Percentiles rank a stretch among this genome's conserved stretches.
Evolutionary conservation across 1,140 invertebrate species (phyloP).

Genomic region (Euura saliciscinereae): DNA sequence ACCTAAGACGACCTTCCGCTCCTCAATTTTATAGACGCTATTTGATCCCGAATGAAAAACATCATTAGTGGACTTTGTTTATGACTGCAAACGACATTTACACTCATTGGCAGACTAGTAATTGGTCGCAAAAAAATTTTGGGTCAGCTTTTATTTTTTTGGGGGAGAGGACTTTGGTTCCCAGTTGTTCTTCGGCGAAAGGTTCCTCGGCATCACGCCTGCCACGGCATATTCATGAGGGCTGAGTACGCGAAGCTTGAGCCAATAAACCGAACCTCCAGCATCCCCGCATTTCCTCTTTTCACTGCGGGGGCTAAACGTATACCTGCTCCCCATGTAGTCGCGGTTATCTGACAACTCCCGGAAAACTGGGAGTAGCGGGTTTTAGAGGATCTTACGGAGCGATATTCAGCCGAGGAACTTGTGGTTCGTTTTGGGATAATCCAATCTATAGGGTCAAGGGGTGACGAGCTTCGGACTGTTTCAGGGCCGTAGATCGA

Average conservation of each 20-base stretch:
- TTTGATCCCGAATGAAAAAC: too few species aligned
- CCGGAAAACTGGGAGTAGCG: too few species aligned
- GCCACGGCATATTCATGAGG: constrained; percentile 52
- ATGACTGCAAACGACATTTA: too few species aligned
- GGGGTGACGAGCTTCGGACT: too few species aligned
- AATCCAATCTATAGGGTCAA: neutral
- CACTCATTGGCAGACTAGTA: too few species aligned
- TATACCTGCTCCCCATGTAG: too few species aligned
- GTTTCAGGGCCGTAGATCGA: too few species aligned
- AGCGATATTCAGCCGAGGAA: neutral
- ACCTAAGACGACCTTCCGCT: neutral
- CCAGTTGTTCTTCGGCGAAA: neutral
- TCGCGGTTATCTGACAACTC: too few species aligned
- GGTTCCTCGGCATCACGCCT: constrained; percentile 34
- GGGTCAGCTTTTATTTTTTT: too few species aligned
- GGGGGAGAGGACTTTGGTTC: too few species aligned
- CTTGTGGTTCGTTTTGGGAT: neutral
- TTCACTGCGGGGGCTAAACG: neutral
- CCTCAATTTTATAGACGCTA: neutral
- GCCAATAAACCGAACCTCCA: constrained; percentile 43
- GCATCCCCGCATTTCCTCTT: neutral
- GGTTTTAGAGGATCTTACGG: neutral
- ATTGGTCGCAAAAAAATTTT: too few species aligned
- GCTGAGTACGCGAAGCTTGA: constrained; percentile 50
- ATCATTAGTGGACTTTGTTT: too few species aligned